These are phyloP conservation scores for Trichopoda pennipes DNA, from an alignment of 2,888 invertebrate species.

Conservation along the genomic window DNA sequence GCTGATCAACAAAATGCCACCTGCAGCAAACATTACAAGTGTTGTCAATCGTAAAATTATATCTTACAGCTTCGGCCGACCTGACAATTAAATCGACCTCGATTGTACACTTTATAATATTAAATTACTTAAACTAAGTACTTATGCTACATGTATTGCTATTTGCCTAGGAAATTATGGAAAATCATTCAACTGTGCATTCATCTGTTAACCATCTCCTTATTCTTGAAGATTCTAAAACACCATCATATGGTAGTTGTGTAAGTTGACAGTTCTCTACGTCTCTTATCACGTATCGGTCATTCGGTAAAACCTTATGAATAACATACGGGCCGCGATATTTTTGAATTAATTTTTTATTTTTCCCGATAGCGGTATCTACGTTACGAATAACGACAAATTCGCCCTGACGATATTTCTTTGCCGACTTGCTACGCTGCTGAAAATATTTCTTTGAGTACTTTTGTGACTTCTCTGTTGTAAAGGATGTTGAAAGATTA, in stretches of 20 bases:
- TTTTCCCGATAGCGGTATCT: constrained; percentile 3
- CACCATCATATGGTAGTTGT: constrained; percentile 39
- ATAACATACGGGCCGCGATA: constrained; percentile 34
- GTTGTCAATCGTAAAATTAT: too few species aligned
- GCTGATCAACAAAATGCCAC: too few species aligned
- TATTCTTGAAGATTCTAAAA: constrained; percentile 25
- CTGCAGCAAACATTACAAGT: too few species aligned
- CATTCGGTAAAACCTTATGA: neutral
- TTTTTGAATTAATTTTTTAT: constrained; percentile 29
- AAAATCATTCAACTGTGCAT: too few species aligned
- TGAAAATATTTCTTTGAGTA: constrained; percentile 11
- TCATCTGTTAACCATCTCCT: too few species aligned
- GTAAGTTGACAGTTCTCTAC: constrained; percentile 15
- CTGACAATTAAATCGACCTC: neutral
- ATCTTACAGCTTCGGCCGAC: neutral
- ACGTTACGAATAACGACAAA: constrained; percentile 23
- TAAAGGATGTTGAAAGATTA: too few species aligned
- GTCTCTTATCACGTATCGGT: constrained; percentile 25
- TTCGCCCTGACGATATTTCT: constrained; percentile 1
- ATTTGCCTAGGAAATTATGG: too few species aligned
- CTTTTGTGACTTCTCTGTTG: constrained; percentile 17
- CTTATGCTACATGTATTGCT: too few species aligned
- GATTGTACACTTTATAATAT: too few species aligned
- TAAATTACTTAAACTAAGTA: too few species aligned
- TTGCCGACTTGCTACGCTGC: neutral